Evolutionary conservation across 2,797 vertebrate species (phyloP), one percentile per base, ranked within the genome.

Genomic region (Orientallactaga sibirica): DNA sequence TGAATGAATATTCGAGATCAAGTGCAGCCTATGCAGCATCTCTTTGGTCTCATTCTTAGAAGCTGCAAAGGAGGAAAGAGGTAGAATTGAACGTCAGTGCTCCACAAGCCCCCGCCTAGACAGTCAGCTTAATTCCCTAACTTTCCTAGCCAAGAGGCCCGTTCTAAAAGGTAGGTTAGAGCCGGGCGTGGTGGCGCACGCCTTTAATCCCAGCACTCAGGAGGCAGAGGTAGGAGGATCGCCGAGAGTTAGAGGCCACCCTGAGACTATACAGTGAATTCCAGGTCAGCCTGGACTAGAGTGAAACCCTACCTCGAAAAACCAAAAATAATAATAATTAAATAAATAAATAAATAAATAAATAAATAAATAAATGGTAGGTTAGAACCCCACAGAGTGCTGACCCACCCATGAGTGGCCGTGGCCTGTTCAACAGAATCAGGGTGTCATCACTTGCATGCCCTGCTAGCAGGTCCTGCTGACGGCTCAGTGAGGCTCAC

Each of bases 381-480:
- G 11, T 78, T 71, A 2, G 1, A 29, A 75, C 18, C 33, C 48
- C 48, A 48, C 48, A 48, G 6, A 48, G 48, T 7, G 48, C 48
- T 48, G 48, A 58, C 55, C 2, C 7, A 62, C 48, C 15, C 5
- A 2, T 4, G 0, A 11, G 75, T 3, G 12, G 37, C 15, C 29
- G 43, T 15, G 71, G n/a, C 64, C 64, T 52, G 20, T 58, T 68
- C 24, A 18, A 3, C 41, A 82, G 67, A 79, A 58, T 25, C 37
- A 9, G 25, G n/a, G 15, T 8, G 71, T 6, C 20, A 24, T 6
- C 20, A 24, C 9, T 61, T 71, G 8, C 10, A 27, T 33, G 24
- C n/a, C n/a, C 33, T 61, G 2, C 0, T 22, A 27, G 5, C 8
- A 10, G 4, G 19, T 64, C 48, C 71, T 66, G 9, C 0, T 2